Evolutionary conservation across 2,113 vertebrate species (phyloP).

Genomic region (Pygoscelis antarcticus): DNA sequence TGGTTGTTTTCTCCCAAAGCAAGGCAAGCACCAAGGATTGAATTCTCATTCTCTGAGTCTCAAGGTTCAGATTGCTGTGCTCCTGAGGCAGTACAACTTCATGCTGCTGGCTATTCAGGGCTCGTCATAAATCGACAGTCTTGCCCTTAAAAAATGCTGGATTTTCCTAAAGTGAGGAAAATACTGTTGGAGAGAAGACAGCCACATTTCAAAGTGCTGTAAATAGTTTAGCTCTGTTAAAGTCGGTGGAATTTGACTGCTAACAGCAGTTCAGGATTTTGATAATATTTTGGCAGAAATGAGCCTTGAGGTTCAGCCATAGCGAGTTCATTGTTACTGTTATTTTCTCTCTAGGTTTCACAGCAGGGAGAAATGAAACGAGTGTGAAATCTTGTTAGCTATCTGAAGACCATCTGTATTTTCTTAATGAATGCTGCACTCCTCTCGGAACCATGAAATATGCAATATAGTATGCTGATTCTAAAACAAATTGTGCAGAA

Average conservation of each 20-base stretch:
- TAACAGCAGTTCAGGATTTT: not conserved
- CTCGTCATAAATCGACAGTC: not conserved
- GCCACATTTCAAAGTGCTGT: not conserved
- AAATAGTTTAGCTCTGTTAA: not conserved
- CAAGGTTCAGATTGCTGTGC: not conserved
- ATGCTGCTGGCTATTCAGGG: not conserved
- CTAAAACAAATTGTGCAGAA: conserved; percentile 37
- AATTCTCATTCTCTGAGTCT: not conserved
- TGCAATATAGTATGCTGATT: conserved; percentile 17
- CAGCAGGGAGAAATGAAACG: conserved; percentile 23
- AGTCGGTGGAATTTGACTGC: not conserved
- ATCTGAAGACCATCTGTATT: conserved; percentile 42
- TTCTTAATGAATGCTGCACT: conserved; percentile 18
- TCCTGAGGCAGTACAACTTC: not conserved
- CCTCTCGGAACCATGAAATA: conserved; percentile 50
- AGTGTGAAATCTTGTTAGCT: conserved; percentile 54
- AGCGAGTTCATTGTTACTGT: not conserved
- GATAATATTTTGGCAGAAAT: conserved; percentile 38
- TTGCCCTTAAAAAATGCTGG: not conserved
- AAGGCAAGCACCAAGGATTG: not conserved
- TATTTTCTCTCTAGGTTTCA: conserved; percentile 34
- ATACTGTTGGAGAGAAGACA: not conserved
- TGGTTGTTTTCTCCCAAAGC: not conserved
- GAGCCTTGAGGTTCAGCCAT: conserved; percentile 12
- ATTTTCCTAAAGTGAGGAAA: not conserved